Base-by-base conservation (phyloP, 2,797 vertebrate species). In the Threskiornis aethiopicus region DNA sequence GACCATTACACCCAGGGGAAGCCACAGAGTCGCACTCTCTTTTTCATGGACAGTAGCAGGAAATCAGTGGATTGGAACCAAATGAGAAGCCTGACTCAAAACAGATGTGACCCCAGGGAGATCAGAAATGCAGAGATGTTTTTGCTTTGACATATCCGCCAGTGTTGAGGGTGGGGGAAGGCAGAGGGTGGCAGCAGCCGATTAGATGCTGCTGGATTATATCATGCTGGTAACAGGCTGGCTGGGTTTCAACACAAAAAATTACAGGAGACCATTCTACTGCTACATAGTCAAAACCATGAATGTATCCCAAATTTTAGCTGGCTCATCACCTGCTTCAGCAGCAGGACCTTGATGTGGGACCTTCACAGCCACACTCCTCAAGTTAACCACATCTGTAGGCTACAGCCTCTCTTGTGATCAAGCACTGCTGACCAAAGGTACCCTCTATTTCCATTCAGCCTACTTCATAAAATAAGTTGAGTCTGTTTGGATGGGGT, bases 31-130 rank as follows among this genome's bases (percentile, higher is more conserved):
- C 9, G 10, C 94, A 91, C 92, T 94, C 89, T 85, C 96, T 97
- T 96, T 96, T 95, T 97, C 97, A 96, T 97, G 97, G 98, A 98
- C 97, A 96, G 98, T 97, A 98, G 98, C 98, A 98, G 98, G 98
- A 98, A 98, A 97, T 85, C 9, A 3, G 96, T 70, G 72, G 82
- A 98, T 97, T 98, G 94, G 96, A 98, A 98, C 97, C 98, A 98
- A 97, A 98, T 96, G 95, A 89, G 84, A 87, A 87, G 66, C 84
- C 69, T 93, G 66, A 98, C 90, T 97, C 39, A 84, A 98, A 98
- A 55, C 98, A 98, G 97, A 98, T 98, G 98, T 89, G 96, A 94
- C 72, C 95, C 77, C 20, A 41, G 92, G 89, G 92, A 24, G 62
- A 92, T 96, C 85, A 59, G 44, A 94, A 93, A 96, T 91, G 76